phyloP scores from a whole-genome alignment of 2,113 vertebrate genomes.

The Polypterus bichir region DNA sequence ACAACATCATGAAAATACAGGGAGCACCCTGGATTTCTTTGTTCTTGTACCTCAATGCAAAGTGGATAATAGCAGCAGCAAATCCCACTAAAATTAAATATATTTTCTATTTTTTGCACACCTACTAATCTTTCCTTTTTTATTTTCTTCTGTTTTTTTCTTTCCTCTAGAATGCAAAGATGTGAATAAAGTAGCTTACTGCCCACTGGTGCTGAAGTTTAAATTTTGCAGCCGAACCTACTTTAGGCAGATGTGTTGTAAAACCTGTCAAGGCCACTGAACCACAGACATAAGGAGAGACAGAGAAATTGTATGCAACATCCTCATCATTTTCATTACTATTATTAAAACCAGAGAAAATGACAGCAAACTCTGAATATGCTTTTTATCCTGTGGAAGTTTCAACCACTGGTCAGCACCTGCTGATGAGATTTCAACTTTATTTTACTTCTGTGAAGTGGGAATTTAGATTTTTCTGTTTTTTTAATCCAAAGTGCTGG shows the following conservation, averaged over 20 bases:
- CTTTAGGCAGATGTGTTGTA: constrained; percentile 99
- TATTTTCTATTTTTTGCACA: not conserved
- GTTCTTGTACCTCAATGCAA: not conserved
- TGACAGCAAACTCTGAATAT: constrained; percentile 46
- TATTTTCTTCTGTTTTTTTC: constrained; percentile 30
- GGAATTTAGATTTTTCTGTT: constrained; percentile 58
- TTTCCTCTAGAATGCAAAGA: constrained; percentile 87
- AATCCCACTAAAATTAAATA: not conserved
- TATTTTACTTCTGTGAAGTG: constrained; percentile 99
- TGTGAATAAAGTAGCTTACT: constrained; percentile 98
- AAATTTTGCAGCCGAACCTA: constrained; percentile 97
- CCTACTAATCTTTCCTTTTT: constrained; percentile 18
- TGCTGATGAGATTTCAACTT: constrained; percentile 78
- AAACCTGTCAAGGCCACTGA: constrained; percentile 98
- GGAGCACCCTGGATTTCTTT: too few species aligned
- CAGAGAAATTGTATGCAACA: not conserved
- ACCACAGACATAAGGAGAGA: constrained; percentile 24
- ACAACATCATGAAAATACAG: too few species aligned
- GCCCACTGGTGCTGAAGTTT: constrained; percentile 97
- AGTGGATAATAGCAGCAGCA: not conserved
- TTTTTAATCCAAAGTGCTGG: constrained; percentile 85
- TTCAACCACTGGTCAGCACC: constrained; percentile 90
- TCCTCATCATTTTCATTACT: constrained; percentile 1
- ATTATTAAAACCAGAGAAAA: constrained; percentile 43
- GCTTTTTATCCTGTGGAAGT: constrained; percentile 78